These are phyloP conservation scores for Drosophila orosa DNA, from an alignment of 1,140 invertebrate species.

Conservation along the genomic window DNA sequence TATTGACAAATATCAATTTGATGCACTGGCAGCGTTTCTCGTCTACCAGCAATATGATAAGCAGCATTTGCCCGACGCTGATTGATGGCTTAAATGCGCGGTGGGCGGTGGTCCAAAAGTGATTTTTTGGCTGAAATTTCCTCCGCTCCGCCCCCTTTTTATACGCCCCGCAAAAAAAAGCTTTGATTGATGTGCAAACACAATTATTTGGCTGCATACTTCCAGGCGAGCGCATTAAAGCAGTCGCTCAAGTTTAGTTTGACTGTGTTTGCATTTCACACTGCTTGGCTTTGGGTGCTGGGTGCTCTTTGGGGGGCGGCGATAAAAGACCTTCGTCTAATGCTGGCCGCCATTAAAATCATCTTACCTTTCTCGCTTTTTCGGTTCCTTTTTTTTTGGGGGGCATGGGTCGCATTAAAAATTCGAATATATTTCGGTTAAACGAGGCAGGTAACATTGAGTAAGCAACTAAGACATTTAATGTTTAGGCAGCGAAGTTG, in stretches of 20 bases:
- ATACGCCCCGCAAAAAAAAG: not conserved
- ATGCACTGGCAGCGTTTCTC: slow-evolving; percentile 47
- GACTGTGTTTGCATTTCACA: slow-evolving; percentile 27
- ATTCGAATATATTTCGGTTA: slow-evolving; percentile 49
- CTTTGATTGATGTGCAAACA: slow-evolving; percentile 49
- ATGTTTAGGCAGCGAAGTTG: not conserved
- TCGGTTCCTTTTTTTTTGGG: not conserved
- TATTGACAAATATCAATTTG: slow-evolving; percentile 77
- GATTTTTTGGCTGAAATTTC: slow-evolving; percentile 17
- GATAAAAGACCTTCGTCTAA: slow-evolving; percentile 17
- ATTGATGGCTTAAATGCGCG: slow-evolving; percentile 46
- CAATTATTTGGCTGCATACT: slow-evolving; percentile 41
- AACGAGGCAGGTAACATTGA: slow-evolving; percentile 46
- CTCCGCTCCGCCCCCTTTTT: slow-evolving; percentile 8
- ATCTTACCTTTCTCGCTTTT: slow-evolving; percentile 24
- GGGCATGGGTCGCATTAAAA: slow-evolving; percentile 56
- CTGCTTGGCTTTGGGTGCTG: not conserved
- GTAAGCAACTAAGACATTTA: slow-evolving; percentile 12
- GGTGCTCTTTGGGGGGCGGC: not conserved
- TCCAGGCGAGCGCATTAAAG: slow-evolving; percentile 33
- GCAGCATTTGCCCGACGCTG: slow-evolving; percentile 58
- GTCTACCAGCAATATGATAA: slow-evolving; percentile 37
- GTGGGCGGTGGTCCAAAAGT: slow-evolving; percentile 33
- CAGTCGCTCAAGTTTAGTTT: slow-evolving; percentile 19
- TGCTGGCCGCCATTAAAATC: slow-evolving; percentile 27